Evolutionary conservation across 2,113 vertebrate genomes (phyloP), one percentile per base, ranked within the genome.

Genomic region (Choloepus hoffmanni): DNA sequence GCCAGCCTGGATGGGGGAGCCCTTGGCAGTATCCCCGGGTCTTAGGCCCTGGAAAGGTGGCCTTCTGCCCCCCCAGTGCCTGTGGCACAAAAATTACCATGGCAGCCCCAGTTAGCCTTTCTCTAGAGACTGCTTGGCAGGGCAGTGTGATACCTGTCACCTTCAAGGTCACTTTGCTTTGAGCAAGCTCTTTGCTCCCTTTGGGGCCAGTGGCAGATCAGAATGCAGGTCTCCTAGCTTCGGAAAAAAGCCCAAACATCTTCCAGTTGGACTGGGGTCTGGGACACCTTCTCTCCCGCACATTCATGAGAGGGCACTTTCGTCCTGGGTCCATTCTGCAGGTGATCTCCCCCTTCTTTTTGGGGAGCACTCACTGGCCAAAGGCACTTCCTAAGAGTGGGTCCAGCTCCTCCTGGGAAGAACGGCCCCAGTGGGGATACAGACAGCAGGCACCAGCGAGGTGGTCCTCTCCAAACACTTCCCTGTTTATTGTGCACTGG

Each of bases 91-190:
- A 79, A 84, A 85, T 67, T 48, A 36, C 53, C 40, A 78, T 85
- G 92, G 62, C 90, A 94, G 60, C 55, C 45, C 28, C 15, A 26
- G 77, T 50, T 62, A 50, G 36, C 81, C 24, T 90, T 81, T 85
- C 72, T 67, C 7, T 77, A 85, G 65, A 70, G 81, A 28, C 55
- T 10, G 14, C 21, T 78, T 68, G 82, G 86, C 62, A n/a, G 14
- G 55, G 21, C 60, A 85, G 67, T 13, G 62, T 4, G 30, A 55
- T 36, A 67, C 55, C 67, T 70, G 72, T 92, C 4, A 67, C 18
- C 83, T 28, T 73, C 43, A 40, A 58, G 18, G 88, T 72, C 60
- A 58, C 82, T 96, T 81, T 24, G 55, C 55, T 96, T 83, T 77
- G 63, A 79, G 15, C 26, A 87, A 90, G 85, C 62, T 26, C 43